Percentiles rank a stretch among this genome's conserved stretches.
Conservation (phyloP, 2,113 vertebrate species). For the Charadrius vociferus region DNA sequence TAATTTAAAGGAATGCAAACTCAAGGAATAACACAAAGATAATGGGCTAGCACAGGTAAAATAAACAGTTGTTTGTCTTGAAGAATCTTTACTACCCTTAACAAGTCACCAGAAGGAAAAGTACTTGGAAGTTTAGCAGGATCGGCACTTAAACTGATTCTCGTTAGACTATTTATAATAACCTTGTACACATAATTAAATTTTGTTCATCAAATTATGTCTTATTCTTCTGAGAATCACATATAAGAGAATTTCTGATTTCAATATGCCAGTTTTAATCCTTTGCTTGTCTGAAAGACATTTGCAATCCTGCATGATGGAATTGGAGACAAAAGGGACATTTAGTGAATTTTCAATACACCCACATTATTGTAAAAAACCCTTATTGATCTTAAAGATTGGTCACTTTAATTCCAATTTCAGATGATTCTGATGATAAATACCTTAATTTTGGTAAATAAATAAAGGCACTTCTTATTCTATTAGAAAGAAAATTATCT, state of each 20-base stretch:
- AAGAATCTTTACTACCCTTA: not conserved
- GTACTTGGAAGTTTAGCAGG: not conserved
- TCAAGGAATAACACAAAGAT: not conserved
- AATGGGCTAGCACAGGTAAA: not conserved
- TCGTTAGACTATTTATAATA: not conserved
- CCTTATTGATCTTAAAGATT: not conserved
- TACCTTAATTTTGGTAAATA: not conserved
- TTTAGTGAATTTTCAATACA: not conserved
- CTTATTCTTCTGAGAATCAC: not conserved
- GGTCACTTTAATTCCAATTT: not conserved
- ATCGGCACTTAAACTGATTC: not conserved
- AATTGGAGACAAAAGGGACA: not conserved
- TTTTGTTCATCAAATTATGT: not conserved
- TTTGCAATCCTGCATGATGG: not conserved
- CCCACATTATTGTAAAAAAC: not conserved
- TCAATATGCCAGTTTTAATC: not conserved
- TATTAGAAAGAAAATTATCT: no score
- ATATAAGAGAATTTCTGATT: not conserved
- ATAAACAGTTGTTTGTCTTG: not conserved
- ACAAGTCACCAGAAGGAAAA: conserved; percentile 10
- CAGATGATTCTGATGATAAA: not conserved
- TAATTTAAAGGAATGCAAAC: not conserved
- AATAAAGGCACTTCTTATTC: not conserved
- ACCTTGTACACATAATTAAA: not conserved
- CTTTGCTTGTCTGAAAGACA: not conserved